Percentiles rank a stretch among this genome's conserved stretches.
Conservation (phyloP, 2,113 vertebrate species). For the Diadophis punctatus region DNA sequence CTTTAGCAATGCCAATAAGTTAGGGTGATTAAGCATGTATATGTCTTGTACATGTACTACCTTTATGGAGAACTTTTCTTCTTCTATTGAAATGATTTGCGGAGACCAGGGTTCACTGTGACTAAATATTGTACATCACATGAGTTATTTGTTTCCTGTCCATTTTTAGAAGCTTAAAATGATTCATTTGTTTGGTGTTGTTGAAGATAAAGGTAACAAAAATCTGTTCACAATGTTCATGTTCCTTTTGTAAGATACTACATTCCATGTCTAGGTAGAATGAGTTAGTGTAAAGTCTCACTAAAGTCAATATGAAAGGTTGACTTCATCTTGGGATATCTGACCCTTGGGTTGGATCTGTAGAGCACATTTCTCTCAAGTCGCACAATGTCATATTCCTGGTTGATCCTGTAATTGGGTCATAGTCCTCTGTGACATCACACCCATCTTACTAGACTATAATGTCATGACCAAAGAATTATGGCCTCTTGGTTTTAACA, state of each 20-base stretch:
- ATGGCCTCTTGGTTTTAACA: slow-evolving; percentile 64
- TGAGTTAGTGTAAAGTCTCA: slow-evolving; percentile 29
- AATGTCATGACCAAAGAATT: slow-evolving; percentile 76
- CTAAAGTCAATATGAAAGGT: slow-evolving; percentile 42
- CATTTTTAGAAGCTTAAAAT: slow-evolving; percentile 11
- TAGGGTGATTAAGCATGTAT: slow-evolving; percentile 35
- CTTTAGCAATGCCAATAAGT: slow-evolving; percentile 13
- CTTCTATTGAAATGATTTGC: slow-evolving; percentile 58
- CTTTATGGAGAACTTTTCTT: slow-evolving; percentile 50
- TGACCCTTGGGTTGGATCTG: slow-evolving; percentile 41
- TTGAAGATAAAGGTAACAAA: slow-evolving; percentile 42
- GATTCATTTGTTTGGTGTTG: slow-evolving; percentile 35
- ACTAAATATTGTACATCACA: slow-evolving; percentile 64
- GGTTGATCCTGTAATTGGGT: slow-evolving; percentile 56
- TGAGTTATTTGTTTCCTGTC: slow-evolving; percentile 6
- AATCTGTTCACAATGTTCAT: slow-evolving; percentile 49
- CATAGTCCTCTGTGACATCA: slow-evolving; percentile 48
- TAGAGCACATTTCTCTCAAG: slow-evolving; percentile 4
- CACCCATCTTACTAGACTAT: slow-evolving; percentile 59
- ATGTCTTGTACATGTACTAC: slow-evolving; percentile 46
- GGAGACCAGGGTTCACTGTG: slow-evolving; percentile 92
- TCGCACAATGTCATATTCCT: slow-evolving; percentile 34
- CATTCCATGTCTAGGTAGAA: slow-evolving; percentile 32
- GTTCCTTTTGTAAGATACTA: slow-evolving; percentile 22
- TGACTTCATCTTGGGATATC: slow-evolving; percentile 27